Evolutionary conservation across 2,797 vertebrate species (phyloP), one percentile per base, ranked within the genome.

Genomic region (Botia almorhae): DNA sequence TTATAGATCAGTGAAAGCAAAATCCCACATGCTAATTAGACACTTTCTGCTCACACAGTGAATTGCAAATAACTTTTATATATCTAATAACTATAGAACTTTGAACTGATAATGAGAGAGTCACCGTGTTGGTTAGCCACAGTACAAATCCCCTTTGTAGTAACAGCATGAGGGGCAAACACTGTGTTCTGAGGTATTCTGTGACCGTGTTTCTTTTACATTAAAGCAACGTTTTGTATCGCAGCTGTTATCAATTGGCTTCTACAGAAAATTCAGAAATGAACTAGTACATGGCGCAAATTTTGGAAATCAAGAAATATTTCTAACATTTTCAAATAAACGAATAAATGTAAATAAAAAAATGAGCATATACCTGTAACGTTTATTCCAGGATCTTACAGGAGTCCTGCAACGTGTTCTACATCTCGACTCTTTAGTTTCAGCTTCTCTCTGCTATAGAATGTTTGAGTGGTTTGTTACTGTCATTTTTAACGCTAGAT

Each of bases 161-260:
- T 90, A 74, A 67, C 67, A 16, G 39, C 16, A 68, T 33, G 70
- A 78, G 69, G 91, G 78, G 81, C 89, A 91, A 92, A 90, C 90
- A 92, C 90, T 81, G 89, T 91, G 92, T 92, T 91, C 90, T 93
- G 94, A 95, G 94, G 94, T 94, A 94, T 94, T 94, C 93, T 89
- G 91, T 93, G 91, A 94, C 93, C 86, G 89, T 89, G 89, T 89
- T 89, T 91, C 90, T 90, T 91, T 80, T 85, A 82, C 86, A 89
- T 94, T 93, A 93, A 94, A 93, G 92, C 93, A 91, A 93, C 87
- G 90, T 77, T 87, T 88, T 81, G 82, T 88, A 83, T 89, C 81
- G 71, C 71, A 89, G 87, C 91, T 91, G 90, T 92, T 90, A 92
- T 91, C 91, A 89, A 87, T 91, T 87, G 90, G 91, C 90, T 90